Evolutionary conservation across 2,888 invertebrate species (phyloP).

Genomic region (Idaea straminata): DNA sequence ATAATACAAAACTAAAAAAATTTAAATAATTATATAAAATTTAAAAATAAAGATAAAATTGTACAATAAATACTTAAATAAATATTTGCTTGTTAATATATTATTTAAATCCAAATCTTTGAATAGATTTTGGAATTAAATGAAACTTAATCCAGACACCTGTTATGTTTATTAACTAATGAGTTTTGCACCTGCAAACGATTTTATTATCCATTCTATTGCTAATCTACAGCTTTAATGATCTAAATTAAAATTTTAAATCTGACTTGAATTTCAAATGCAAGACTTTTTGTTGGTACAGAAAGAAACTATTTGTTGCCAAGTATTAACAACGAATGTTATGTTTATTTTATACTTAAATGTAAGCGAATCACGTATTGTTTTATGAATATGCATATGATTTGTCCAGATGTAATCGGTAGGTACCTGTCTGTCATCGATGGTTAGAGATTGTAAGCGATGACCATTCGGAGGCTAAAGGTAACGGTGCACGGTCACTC

Average conservation of each 20-base stretch:
- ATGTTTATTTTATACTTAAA: constrained; percentile 5
- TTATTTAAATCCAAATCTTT: too few relatives aligned
- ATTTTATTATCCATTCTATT: neutral
- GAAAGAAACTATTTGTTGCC: constrained; percentile 12
- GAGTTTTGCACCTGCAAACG: neutral
- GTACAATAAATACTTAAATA: too few relatives aligned
- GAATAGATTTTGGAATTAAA: neutral
- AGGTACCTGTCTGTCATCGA: constrained; percentile 40
- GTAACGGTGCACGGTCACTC: constrained; percentile 73
- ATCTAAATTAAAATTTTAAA: neutral
- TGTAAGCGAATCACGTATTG: constrained; percentile 41
- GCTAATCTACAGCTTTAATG: neutral
- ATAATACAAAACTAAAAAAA: too few relatives aligned
- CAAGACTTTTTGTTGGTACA: neutral
- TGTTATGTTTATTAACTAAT: neutral
- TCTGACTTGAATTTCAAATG: neutral
- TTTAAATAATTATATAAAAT: too few relatives aligned
- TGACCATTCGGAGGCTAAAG: constrained; percentile 44
- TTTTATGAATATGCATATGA: constrained; percentile 58
- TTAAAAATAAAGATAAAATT: too few relatives aligned
- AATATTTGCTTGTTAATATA: too few relatives aligned
- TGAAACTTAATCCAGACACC: neutral
- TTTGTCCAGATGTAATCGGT: constrained; percentile 58
- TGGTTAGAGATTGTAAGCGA: constrained; percentile 46
- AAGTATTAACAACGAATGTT: neutral